Base-by-base conservation (phyloP, 2,797 vertebrate genomes). In the Tiaroga cobitis region DNA sequence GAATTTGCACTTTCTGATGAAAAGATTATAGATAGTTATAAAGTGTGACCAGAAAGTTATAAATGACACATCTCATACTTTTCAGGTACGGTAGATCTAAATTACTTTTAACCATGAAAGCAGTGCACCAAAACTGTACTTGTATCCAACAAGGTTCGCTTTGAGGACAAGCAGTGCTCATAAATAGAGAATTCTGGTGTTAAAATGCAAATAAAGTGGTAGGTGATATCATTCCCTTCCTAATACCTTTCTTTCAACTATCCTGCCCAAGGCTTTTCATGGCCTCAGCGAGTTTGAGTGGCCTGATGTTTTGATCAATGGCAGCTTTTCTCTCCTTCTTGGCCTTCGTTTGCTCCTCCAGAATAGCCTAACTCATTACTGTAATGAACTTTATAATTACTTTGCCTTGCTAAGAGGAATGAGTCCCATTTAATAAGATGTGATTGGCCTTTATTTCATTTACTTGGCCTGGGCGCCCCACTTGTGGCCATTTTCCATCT, bases 371-470 rank as follows among this genome's bases (percentile, higher is more conserved):
- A 94, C 94, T 96, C 95, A 95, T 96, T 95, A 95, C 93, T 93
- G 93, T 95, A 96, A 96, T 96, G 94, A 95, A 95, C 95, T 95
- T 95, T 95, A 94, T 96, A 96, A 95, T 96, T 95, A 95, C 94
- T 94, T 95, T 93, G 93, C 94, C 94, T 93, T 91, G 92, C 92
- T 81, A 92, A 95, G 94, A 94, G 94, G 92, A 95, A 95, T 93
- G 93, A 91, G 94, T 92, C 92, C 93, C 93, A 95, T 96, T 95
- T 90, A 95, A 95, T 92, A 93, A 92, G 91, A 91, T 94, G 93
- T 91, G 92, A 95, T 95, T 95, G 94, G 91, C 93, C 95, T 95
- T 95, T 95, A 95, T 95, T 95, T 94, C 93, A 94, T 95, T 95
- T 95, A 94, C 95, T 95, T 95, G 94, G 94, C 89, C 89, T 92